Evolutionary conservation across 1,140 invertebrate species (phyloP), one percentile per base, ranked within the genome.

Genomic region (Coptotermes formosanus): DNA sequence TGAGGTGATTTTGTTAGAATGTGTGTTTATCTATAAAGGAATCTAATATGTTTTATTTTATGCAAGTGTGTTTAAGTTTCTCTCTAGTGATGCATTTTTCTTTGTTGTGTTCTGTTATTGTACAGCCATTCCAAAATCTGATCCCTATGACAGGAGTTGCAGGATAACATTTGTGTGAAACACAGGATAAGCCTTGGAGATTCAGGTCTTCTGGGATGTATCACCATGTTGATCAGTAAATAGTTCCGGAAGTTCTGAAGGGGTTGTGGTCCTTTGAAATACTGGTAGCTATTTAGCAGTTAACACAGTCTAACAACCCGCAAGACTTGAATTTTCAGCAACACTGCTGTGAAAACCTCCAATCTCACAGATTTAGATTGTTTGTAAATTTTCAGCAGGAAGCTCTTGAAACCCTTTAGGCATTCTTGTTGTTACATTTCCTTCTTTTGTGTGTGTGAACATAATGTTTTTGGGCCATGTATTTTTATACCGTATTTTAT

Each of bases 361-460:
- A 38, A 38, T 38, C 38, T 38, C 38, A 38, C 38, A 38, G 38
- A 4, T 38, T 38, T 38, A 38, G 38, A 55, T 55, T 55, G 19
- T 21, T 55, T 19, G 19, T 21, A 19, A 75, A 9, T 75, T 75
- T 75, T 25, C n/a, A 75, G 59, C 64, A 25, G 9, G n/a, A 25
- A 75, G 30, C n/a, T 75, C 25, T 75, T 75, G 9, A 30, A 75
- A 75, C n/a, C n/a, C 25, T 30, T 30, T 75, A 30, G n/a, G 25
- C n/a, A 30, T n/a, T 75, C 64, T 25, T 75, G 64, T n/a, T 75
- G 64, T 16, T 75, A 75, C 64, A 75, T n/a, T 75, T 75, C 64
- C 64, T 75, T 30, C 19, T 55, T 75, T 75, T 75, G n/a, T 75
- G 64, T 30, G 64, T 75, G 64, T 30, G 64, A 75, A 55, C 64